phyloP scores from a whole-genome alignment of 2,888 invertebrate species.

The Nemurella pictetii region DNA sequence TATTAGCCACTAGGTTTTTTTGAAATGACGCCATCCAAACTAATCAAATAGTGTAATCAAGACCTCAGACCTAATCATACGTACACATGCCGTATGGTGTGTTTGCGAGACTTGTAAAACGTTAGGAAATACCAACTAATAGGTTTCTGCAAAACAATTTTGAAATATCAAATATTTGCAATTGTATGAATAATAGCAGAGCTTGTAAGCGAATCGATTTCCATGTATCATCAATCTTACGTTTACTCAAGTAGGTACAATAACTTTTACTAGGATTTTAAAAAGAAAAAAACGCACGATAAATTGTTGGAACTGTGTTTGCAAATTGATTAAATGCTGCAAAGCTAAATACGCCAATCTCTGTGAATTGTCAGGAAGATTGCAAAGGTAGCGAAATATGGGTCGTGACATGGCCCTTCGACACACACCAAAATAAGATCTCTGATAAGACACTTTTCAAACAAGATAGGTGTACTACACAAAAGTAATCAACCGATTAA shows the following conservation, averaged over 20 bases:
- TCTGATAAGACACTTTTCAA: constrained; percentile 6
- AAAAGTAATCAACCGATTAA: constrained; percentile 13
- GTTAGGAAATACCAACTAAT: background rate
- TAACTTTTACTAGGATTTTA: background rate
- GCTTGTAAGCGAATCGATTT: background rate
- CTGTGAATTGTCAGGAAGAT: background rate
- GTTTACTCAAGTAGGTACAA: background rate
- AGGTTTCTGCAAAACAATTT: background rate
- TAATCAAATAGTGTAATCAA: background rate
- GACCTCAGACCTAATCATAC: background rate
- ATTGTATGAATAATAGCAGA: background rate
- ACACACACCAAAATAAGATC: background rate
- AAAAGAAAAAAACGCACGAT: constrained; percentile 1
- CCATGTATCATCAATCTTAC: background rate
- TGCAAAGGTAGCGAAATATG: background rate
- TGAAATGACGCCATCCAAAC: background rate
- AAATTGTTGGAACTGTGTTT: background rate
- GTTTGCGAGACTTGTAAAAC: background rate
- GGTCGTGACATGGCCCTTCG: background rate
- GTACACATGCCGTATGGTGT: too few species aligned
- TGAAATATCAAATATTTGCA: background rate
- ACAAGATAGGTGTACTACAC: background rate
- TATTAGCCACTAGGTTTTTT: background rate
- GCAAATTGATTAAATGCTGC: background rate
- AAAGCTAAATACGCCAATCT: background rate